phyloP scores from a whole-genome alignment of 2,113 vertebrate species.

The Eulemur rufifrons region DNA sequence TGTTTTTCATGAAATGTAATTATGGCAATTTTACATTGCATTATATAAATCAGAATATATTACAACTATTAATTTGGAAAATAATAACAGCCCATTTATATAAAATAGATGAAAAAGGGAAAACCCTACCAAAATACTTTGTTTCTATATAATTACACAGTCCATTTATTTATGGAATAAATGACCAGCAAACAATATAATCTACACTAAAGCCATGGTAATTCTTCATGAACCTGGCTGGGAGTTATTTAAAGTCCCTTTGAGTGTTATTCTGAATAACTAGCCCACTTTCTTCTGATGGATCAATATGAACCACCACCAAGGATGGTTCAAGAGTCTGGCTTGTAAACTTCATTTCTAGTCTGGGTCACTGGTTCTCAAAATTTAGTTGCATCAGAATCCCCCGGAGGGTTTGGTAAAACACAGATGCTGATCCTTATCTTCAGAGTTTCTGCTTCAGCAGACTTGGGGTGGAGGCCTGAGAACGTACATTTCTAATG shows the following conservation, averaged over 20 bases:
- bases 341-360: not conserved
- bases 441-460: not conserved
- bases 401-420: not conserved
- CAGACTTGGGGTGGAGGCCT: not conserved
- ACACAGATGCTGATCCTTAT: not conserved
- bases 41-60: conserved; percentile 64
- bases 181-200: conserved; percentile 25
- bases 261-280: not conserved
- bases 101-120: conserved; percentile 48
- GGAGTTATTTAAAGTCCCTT: not conserved
- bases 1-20: conserved; percentile 64
- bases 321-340: not conserved
- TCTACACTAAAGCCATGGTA: conserved; percentile 21
- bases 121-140: conserved; percentile 3
- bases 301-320: not conserved
- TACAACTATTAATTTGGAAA: conserved; percentile 50
- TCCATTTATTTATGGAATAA: conserved; percentile 48
- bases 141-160: conserved; percentile 42
- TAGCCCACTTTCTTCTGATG: not conserved
- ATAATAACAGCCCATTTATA: conserved; percentile 36
- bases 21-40: conserved; percentile 40
- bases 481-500: not conserved
- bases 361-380: not conserved
- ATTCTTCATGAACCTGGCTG: conserved; percentile 23
- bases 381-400: not conserved